These are phyloP conservation scores for Oligia fasciuncula DNA, from an alignment of 2,888 invertebrate genomes.

Conservation along the genomic window DNA sequence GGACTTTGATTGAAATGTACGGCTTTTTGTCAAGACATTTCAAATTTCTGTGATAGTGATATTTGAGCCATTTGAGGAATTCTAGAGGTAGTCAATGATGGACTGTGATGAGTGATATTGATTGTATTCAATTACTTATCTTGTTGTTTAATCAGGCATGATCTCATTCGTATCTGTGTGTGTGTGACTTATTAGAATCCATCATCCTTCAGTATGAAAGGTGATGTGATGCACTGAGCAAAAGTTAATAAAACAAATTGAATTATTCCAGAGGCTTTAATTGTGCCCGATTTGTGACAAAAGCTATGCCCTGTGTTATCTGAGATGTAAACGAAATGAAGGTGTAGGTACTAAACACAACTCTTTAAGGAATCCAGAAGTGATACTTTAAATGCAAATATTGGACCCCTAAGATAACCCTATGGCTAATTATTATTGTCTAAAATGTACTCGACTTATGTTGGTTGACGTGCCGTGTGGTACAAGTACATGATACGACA, in stretches of 20 bases:
- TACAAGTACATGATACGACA: neutral
- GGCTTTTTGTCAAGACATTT: too few species aligned
- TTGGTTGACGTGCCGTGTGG: neutral
- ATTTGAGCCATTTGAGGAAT: neutral
- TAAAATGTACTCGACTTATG: neutral
- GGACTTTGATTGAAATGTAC: too few species aligned
- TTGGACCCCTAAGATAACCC: neutral
- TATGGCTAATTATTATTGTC: neutral
- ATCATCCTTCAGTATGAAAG: neutral
- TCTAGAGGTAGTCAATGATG: neutral
- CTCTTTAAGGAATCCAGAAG: neutral
- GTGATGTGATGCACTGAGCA: neutral
- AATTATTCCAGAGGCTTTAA: neutral
- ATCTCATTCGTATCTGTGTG: conserved; percentile 2
- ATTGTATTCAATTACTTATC: conserved; percentile 9
- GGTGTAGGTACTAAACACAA: neutral
- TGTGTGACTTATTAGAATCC: neutral
- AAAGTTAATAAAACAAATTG: neutral
- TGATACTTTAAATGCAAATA: neutral
- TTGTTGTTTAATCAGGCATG: conserved; percentile 1
- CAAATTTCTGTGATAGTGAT: too few species aligned
- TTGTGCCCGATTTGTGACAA: neutral
- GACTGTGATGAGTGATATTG: conserved; percentile 1
- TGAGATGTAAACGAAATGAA: neutral
- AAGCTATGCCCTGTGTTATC: neutral